phyloP scores from a whole-genome alignment of 2,888 invertebrate genomes.

The Ariolimax columbianus region DNA sequence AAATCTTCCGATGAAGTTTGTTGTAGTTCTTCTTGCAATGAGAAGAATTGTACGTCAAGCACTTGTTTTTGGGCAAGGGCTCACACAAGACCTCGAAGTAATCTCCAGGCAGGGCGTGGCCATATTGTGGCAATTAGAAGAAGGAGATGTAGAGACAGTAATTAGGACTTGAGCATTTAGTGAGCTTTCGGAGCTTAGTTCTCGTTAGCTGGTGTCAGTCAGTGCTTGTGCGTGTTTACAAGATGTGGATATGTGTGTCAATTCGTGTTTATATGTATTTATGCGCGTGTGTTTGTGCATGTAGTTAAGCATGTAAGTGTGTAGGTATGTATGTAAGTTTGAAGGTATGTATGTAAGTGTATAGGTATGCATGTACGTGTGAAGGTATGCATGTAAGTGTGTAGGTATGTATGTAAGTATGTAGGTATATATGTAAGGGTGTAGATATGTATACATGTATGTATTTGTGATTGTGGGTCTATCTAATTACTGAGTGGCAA shows the following conservation, averaged over 20 bases:
- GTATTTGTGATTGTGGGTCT: too few species aligned
- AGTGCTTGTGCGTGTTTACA: neutral
- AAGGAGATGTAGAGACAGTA: too few species aligned
- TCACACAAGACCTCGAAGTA: neutral
- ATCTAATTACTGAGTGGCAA: too few species aligned
- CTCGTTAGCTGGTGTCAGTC: neutral
- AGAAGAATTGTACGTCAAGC: neutral
- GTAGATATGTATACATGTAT: too few species aligned
- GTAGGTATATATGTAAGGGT: too few species aligned
- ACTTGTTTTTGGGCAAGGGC: neutral
- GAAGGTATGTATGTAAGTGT: neutral
- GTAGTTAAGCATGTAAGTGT: neutral
- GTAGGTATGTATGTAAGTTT: neutral
- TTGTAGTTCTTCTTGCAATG: neutral
- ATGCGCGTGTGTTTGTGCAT: neutral
- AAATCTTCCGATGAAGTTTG: too few species aligned
- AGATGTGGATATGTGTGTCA: neutral
- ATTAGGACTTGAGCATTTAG: neutral
- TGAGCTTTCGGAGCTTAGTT: neutral
- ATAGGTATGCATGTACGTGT: neutral
- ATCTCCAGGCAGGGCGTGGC: neutral
- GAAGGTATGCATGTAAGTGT: neutral
- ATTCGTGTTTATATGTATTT: neutral
- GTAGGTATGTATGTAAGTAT: neutral
- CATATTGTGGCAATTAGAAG: neutral